Conservation (phyloP, 2,113 vertebrate species). For the Grallaria varia region DNA sequence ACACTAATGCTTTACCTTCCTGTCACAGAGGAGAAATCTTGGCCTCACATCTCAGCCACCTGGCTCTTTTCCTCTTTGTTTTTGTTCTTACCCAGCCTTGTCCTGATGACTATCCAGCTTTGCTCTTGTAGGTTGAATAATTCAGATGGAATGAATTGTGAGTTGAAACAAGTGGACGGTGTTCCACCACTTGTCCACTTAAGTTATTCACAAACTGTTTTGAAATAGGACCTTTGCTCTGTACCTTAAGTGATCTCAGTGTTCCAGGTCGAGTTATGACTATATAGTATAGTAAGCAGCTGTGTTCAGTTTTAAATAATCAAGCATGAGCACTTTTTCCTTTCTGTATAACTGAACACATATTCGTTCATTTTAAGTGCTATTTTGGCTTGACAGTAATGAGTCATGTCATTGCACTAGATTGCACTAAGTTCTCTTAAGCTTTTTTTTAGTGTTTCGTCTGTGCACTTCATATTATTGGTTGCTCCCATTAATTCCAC, state of each 20-base stretch:
- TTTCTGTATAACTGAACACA: conserved; percentile 13
- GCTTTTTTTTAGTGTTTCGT: conserved; percentile 4
- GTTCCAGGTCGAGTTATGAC: neutral
- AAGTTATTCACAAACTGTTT: conserved; percentile 7
- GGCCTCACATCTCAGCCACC: neutral
- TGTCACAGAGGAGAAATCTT: neutral
- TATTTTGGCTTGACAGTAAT: conserved; percentile 44
- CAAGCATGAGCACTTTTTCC: conserved; percentile 10
- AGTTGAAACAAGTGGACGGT: conserved; percentile 12
- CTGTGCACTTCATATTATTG: conserved; percentile 39
- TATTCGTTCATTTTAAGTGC: conserved; percentile 62
- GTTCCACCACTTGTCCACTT: conserved; percentile 43
- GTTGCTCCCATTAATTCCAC: conserved; percentile 50
- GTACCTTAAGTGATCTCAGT: neutral
- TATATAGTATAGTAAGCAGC: neutral
- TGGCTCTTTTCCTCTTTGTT: neutral
- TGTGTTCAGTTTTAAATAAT: conserved; percentile 28
- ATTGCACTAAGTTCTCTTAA: conserved; percentile 35
- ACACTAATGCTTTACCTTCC: neutral
- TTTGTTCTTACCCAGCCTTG: neutral
- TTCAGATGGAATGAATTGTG: conserved; percentile 36
- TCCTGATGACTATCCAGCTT: neutral
- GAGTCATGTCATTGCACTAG: conserved; percentile 51
- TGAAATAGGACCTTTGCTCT: conserved; percentile 17
- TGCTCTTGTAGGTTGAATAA: conserved; percentile 24